These are phyloP conservation scores for Coenonympha arcania DNA, from an alignment of 2,888 invertebrate genomes.

Conservation along the genomic window DNA sequence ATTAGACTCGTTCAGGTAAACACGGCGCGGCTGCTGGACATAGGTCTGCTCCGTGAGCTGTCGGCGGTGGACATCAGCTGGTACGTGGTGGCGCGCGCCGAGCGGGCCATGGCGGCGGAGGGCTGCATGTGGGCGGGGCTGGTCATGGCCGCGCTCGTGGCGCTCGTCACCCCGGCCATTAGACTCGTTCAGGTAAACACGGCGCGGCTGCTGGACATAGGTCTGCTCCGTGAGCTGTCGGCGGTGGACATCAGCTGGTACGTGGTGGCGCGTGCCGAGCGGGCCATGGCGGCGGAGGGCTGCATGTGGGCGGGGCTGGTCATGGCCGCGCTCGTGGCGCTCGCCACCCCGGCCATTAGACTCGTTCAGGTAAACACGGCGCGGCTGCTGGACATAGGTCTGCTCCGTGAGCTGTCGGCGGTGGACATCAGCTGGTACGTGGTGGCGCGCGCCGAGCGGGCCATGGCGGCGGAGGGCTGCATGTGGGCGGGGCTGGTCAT, in stretches of 20 bases:
- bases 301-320: constrained; percentile 52
- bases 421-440: constrained; percentile 96
- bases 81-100: constrained; percentile 93
- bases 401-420: constrained; percentile 94
- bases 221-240: constrained; percentile 93
- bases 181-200: constrained; percentile 59
- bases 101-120: constrained; percentile 68
- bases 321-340: constrained; percentile 58
- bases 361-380: constrained; percentile 51
- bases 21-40: neutral
- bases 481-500: constrained; percentile 54
- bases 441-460: constrained; percentile 88
- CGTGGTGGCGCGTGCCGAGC: constrained; percentile 92
- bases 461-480: constrained; percentile 59
- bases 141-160: constrained; percentile 56
- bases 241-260: constrained; percentile 95
- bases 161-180: constrained; percentile 47
- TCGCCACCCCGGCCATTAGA: constrained; percentile 47
- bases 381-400: too few species aligned
- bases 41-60: constrained; percentile 92
- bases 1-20: constrained; percentile 56
- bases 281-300: constrained; percentile 60
- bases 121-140: constrained; percentile 56
- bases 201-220: too few species aligned
- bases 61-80: constrained; percentile 96